Base-by-base conservation (phyloP, 1,140 invertebrate species). In the Drosophila bocqueti region DNA sequence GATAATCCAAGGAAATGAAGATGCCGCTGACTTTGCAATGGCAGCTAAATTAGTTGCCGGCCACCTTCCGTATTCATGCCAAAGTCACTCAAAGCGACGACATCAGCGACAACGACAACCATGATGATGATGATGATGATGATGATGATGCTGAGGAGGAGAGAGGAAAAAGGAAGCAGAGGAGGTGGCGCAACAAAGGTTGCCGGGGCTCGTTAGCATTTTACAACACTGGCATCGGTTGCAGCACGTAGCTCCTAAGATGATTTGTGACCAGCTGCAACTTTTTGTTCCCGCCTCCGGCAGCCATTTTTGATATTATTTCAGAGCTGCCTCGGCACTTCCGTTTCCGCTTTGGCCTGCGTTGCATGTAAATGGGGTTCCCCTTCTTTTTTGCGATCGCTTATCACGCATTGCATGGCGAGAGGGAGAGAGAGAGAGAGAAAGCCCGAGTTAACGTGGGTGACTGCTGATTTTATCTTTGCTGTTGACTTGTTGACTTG, bases 231-330 rank as follows among this genome's bases (percentile, higher is more conserved):
- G 85, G 73, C 76, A 62, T 71, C 81, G 73, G 76, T 61, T 75
- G 83, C 71, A 77, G 79, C 80, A 83, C 79, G 80, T 89, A 83
- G 45, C 61, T 52, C 46, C 64, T 79, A 84, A 89, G 84, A 89
- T 87, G 84, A 87, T 89, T 87, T 87, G 84, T 87, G 84, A 87
- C 81, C 84, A 85, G 78, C 69, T 85, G 82, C 75, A 87, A 89
- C 80, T 87, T 87, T 87, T 86, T 86, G 84, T 79, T 77, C 84
- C 78, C 81, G 85, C 84, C 84, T 83, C 77, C 84, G 84, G 77
- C 81, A 87, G 85, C 85, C 85, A 89, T 87, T 87, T 87, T 87
- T 89, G 84, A 89, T 87, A 89, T 87, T 87, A 90, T 87, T 89
- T 87, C 81, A 71, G 85, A 66, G 83, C 76, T 82, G 75, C 61